Base-by-base conservation (phyloP, 2,113 vertebrate genomes). In the Peromyscus leucopus region DNA sequence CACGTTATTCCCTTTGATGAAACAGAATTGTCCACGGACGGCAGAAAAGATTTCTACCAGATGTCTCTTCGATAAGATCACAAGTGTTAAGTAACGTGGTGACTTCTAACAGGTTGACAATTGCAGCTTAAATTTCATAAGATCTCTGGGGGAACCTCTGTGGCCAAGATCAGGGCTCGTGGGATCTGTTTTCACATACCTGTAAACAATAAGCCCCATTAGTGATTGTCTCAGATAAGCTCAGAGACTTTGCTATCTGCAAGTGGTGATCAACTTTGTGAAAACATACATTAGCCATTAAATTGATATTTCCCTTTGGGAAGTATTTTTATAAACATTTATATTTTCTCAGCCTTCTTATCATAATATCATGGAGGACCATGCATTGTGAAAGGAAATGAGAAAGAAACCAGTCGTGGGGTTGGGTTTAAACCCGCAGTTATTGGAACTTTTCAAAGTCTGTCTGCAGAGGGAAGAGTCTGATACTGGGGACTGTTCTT, bases 21-120 rank as follows among this genome's bases (percentile, higher is more conserved):
- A 95, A 72, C 86, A 89, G 89, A 96, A 95, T 84, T 95, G 93
- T 97, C 79, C 65, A 91, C 72, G 93, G 89, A 96, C 86, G 80
- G 74, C 95, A 89, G 96, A 88, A 86, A 97, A 95, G 96, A 96
- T 96, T 97, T 91, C 83, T 94, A 90, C 97, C 98, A 98, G 88
- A 97, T 98, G 97, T 93, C 91, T 89, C 79, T 87, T 55, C 71
- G 97, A 97, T 97, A 98, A 96, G 95, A 97, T 97, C 97, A 95
- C 89, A 94, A 89, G 97, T 97, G 96, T 97, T 96, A 97, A 97
- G 97, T 97, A 98, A 96, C 87, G 83, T 95, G 94, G 96, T 96
- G 95, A 97, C 94, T 97, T 97, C 96, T 93, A 98, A 95, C 82
- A 94, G 86, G 97, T 97, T 96, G 97, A 94, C 93, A 97, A 96